Conservation (phyloP, 2,797 vertebrate genomes). For the Gymnodraco acuticeps region DNA sequence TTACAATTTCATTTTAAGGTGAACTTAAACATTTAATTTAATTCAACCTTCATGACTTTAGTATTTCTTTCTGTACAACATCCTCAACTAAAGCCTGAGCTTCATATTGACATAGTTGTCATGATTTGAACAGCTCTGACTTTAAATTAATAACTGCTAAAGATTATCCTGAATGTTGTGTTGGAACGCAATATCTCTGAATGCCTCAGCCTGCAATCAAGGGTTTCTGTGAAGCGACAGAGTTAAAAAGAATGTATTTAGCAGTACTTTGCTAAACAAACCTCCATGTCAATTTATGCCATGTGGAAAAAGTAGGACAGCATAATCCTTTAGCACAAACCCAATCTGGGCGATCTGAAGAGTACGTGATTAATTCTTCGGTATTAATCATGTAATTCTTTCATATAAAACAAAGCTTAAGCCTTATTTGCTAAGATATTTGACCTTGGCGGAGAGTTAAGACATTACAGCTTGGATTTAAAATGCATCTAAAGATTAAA, state of each 20-base stretch:
- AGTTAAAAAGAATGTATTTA: conserved; percentile 80
- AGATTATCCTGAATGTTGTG: conserved; percentile 24
- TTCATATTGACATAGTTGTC: conserved; percentile 5
- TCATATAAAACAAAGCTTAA: conserved; percentile 92
- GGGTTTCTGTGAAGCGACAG: conserved; percentile 41
- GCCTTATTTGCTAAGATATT: conserved; percentile 90
- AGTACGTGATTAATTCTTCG: conserved; percentile 90
- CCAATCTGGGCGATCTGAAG: conserved; percentile 89
- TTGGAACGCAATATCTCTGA: conserved; percentile 9
- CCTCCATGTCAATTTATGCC: conserved; percentile 83
- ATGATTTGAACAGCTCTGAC: conserved; percentile 25
- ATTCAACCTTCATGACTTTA: conserved; percentile 15
- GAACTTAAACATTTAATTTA: neutral
- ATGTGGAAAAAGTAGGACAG: conserved; percentile 88
- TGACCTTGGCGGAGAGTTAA: conserved; percentile 91
- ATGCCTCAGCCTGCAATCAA: conserved; percentile 52
- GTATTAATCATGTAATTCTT: conserved; percentile 92
- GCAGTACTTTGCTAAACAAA: conserved; percentile 80
- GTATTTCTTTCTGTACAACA: conserved; percentile 19
- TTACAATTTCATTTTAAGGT: neutral
- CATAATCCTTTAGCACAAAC: conserved; percentile 88
- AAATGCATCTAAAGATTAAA: conserved; percentile 92
- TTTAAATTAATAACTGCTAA: conserved; percentile 29
- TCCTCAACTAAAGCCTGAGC: neutral
- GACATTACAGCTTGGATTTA: conserved; percentile 90